These are phyloP conservation scores for Chiridota heheva DNA, from an alignment of 35 echinoderm and acorn worm genomes.

Conservation along the genomic window DNA sequence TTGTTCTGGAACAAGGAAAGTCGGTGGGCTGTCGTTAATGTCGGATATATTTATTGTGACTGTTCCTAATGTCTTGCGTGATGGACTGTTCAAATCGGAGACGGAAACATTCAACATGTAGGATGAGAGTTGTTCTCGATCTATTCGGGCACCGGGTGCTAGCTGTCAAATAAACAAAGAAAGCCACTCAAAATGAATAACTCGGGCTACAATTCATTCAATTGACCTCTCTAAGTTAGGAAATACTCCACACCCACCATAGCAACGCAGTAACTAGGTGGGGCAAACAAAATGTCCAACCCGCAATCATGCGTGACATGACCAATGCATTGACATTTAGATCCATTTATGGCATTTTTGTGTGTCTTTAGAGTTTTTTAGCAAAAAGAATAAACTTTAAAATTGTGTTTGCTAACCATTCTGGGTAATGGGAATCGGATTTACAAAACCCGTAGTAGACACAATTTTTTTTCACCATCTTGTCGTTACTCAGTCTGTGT, in stretches of 20 bases:
- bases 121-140: conserved; percentile 6
- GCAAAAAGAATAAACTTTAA: too few species aligned
- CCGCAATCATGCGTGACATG: background rate
- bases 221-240: too few species aligned
- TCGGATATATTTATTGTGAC: conserved; percentile 75
- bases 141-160: conserved; percentile 18
- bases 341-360: background rate
- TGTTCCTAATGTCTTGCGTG: conserved; percentile 17
- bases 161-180: conserved; percentile 1
- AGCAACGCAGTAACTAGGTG: background rate
- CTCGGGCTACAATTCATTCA: too few species aligned
- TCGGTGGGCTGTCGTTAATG: conserved; percentile 79
- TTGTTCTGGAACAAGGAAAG: conserved; percentile 50
- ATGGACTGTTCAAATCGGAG: conserved; percentile 20
- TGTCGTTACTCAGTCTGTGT: too few species aligned
- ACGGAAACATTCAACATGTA: conserved; percentile 23
- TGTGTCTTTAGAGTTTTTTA: too few species aligned
- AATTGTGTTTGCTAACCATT: too few species aligned
- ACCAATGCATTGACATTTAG: background rate
- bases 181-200: background rate
- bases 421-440: too few species aligned
- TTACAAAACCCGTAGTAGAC: too few species aligned
- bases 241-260: background rate
- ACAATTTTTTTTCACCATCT: too few species aligned
- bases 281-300: background rate